Evolutionary conservation across 2,113 vertebrate genomes (phyloP).

Genomic region (Rhipidura dahli): DNA sequence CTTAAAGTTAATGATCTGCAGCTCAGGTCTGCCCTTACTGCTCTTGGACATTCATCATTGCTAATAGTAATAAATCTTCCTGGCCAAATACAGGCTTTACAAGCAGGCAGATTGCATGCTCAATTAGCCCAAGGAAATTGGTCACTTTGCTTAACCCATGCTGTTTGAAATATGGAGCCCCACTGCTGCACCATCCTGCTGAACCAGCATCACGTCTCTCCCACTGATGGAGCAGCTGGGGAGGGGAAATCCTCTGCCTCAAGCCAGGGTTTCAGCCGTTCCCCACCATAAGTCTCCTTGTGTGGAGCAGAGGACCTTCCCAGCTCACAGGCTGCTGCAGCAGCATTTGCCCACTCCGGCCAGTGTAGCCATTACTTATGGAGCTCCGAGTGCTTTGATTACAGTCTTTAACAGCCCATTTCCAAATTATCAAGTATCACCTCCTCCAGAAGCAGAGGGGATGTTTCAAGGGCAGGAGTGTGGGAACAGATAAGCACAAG

Average conservation of each 20-base stretch:
- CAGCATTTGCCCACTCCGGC: accelerated
- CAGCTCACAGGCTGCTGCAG: background rate
- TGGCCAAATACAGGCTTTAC: conserved; percentile 59
- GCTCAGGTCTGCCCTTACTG: conserved; percentile 39
- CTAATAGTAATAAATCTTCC: conserved; percentile 61
- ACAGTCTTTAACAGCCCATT: background rate
- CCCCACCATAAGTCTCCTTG: background rate
- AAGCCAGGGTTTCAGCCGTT: background rate
- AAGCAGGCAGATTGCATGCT: conserved; percentile 61
- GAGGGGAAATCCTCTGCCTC: background rate
- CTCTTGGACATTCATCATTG: conserved; percentile 49
- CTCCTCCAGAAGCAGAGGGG: background rate
- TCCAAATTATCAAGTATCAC: background rate
- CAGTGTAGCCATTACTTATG: background rate
- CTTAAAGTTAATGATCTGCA: conserved; percentile 64
- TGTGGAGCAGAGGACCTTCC: background rate
- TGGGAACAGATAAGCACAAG: background rate
- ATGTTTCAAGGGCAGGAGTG: background rate
- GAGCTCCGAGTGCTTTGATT: background rate
- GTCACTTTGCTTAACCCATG: conserved; percentile 58
- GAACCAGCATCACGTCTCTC: background rate
- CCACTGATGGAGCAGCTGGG: background rate
- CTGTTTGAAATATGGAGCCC: conserved; percentile 42
- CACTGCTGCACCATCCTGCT: background rate
- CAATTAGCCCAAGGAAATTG: conserved; percentile 65